Conservation (phyloP, 1,140 invertebrate species). For the Dendroctonus valens region DNA sequence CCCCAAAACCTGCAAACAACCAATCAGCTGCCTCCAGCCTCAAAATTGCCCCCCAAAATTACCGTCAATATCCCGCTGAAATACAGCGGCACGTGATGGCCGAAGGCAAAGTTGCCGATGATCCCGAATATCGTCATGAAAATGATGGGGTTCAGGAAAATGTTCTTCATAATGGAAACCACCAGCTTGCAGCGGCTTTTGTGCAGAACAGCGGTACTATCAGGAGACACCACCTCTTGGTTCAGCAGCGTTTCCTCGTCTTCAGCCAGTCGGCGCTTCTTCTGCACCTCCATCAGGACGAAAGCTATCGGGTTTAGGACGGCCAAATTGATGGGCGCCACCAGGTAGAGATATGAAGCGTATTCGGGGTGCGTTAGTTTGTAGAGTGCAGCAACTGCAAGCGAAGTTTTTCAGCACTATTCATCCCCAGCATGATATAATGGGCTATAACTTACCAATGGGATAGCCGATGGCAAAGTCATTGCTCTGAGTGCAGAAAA, state of each 20-base stretch:
- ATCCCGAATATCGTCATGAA: slow-evolving; percentile 93
- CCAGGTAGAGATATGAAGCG: slow-evolving; percentile 86
- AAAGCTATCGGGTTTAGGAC: slow-evolving; percentile 93
- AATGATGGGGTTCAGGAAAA: slow-evolving; percentile 86
- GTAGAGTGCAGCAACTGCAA: slow-evolving; percentile 74
- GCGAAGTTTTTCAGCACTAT: neutral
- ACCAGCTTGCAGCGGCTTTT: slow-evolving; percentile 47
- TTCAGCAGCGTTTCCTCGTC: slow-evolving; percentile 25
- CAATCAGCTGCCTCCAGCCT: neutral
- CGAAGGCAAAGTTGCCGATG: slow-evolving; percentile 79
- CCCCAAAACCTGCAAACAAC: slow-evolving; percentile 64
- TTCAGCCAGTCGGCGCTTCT: slow-evolving; percentile 48
- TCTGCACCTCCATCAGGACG: slow-evolving; percentile 84
- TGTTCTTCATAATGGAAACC: slow-evolving; percentile 61
- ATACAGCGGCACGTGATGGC: slow-evolving; percentile 71
- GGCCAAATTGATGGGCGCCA: slow-evolving; percentile 91
- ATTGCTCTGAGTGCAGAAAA: slow-evolving; percentile 96
- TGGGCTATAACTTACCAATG: too few relatives aligned
- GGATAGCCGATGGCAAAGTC: slow-evolving; percentile 97
- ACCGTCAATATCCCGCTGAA: slow-evolving; percentile 75
- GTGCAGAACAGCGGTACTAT: neutral
- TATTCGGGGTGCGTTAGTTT: slow-evolving; percentile 83
- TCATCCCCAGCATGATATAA: too few relatives aligned
- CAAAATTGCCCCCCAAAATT: slow-evolving; percentile 39
- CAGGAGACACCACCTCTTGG: slow-evolving; percentile 16